These are phyloP conservation scores for Griposia aprilina DNA, from an alignment of 2,888 invertebrate species.

Conservation along the genomic window DNA sequence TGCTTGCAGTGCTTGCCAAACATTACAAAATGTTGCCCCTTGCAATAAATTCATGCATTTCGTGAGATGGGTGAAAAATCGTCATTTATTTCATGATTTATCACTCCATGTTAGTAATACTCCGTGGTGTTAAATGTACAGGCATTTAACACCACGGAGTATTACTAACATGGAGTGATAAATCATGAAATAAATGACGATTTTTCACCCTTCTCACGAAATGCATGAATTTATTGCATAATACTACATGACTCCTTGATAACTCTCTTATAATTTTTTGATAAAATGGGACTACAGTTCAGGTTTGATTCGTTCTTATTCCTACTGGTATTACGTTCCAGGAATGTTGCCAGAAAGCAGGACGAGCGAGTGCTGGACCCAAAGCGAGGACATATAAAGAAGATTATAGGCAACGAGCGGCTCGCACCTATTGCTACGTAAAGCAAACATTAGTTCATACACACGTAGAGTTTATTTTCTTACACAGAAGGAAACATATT, in stretches of 20 bases:
- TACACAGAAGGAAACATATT: slow-evolving; percentile 29
- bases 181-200: not conserved
- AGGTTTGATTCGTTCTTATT: slow-evolving; percentile 59
- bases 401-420: slow-evolving; percentile 83
- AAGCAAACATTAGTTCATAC: slow-evolving; percentile 28
- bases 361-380: slow-evolving; percentile 88
- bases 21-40: not conserved
- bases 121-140: not conserved
- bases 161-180: not conserved
- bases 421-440: slow-evolving; percentile 86
- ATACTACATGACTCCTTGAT: not conserved
- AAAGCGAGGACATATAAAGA: slow-evolving; percentile 88
- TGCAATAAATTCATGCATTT: not conserved
- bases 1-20: not conserved
- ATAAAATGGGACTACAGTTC: slow-evolving; percentile 47
- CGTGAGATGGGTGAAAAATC: not conserved
- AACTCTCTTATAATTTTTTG: not conserved
- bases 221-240: not conserved
- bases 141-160: not conserved
- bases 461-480: slow-evolving; percentile 57
- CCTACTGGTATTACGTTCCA: slow-evolving; percentile 78
- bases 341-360: slow-evolving; percentile 82
- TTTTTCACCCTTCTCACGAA: not conserved
- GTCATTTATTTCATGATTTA: not conserved
- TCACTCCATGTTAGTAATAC: not conserved